Percentiles rank a stretch among this genome's conserved stretches.
Evolutionary conservation across 2,888 invertebrate species (phyloP).

Genomic region (Aromia moschata): DNA sequence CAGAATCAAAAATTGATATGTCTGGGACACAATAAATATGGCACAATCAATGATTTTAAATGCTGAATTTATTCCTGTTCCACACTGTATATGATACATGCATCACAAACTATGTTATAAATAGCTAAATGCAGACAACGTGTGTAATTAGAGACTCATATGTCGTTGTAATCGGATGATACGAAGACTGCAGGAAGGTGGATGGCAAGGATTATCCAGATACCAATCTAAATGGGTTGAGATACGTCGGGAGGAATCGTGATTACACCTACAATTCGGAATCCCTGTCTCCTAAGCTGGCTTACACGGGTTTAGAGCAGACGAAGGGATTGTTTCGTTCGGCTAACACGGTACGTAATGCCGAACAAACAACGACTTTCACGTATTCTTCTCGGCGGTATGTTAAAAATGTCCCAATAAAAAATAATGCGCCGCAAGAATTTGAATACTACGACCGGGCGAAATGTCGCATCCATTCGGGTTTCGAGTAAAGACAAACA

Average conservation of each 20-base stretch:
- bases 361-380: conserved; percentile 49
- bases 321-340: conserved; percentile 50
- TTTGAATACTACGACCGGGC: conserved; percentile 38
- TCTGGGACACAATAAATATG: too few species aligned
- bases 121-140: too few species aligned
- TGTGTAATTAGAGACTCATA: conserved; percentile 45
- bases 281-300: conserved; percentile 52
- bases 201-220: conserved; percentile 50
- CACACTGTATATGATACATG: too few species aligned
- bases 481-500: conserved; percentile 28
- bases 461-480: conserved; percentile 33
- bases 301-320: conserved; percentile 49
- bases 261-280: conserved; percentile 57
- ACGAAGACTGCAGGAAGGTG: conserved; percentile 31
- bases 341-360: conserved; percentile 49
- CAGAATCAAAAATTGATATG: too few species aligned
- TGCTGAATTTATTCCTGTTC: too few species aligned
- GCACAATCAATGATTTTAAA: too few species aligned
- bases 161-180: conserved; percentile 42
- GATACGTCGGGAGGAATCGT: conserved; percentile 52
- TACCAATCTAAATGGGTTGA: conserved; percentile 55
- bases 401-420: conserved; percentile 47
- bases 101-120: too few species aligned
- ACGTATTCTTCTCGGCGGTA: conserved; percentile 42
- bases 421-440: conserved; percentile 35